phyloP scores from a whole-genome alignment of 2,113 vertebrate genomes.

The Gopherus flavomarginatus region DNA sequence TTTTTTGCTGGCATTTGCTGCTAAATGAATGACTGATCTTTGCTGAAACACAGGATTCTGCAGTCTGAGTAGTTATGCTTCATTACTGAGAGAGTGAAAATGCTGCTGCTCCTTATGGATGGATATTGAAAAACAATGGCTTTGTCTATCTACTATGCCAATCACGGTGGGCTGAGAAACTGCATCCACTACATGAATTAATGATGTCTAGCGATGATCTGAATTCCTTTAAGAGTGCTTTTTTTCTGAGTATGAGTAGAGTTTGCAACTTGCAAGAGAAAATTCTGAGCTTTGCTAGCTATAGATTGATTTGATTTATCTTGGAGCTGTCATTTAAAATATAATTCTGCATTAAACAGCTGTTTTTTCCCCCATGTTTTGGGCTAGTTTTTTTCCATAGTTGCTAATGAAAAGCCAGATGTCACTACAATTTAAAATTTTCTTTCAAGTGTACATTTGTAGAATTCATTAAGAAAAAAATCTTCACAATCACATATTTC shows the following conservation, averaged over 20 bases:
- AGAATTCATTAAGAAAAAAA: neutral
- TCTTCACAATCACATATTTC: conserved; percentile 25
- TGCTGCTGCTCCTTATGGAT: neutral
- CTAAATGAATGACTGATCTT: neutral
- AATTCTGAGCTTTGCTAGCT: conserved; percentile 25
- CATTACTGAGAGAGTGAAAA: neutral
- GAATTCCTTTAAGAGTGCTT: neutral
- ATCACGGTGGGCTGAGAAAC: fast-evolving
- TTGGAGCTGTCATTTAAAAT: conserved; percentile 21
- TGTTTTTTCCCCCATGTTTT: neutral
- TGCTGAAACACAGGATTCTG: neutral
- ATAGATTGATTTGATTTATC: conserved; percentile 15
- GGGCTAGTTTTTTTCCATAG: neutral
- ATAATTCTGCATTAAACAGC: neutral
- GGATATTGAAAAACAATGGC: neutral
- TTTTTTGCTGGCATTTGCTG: neutral
- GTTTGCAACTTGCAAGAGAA: neutral
- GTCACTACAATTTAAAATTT: neutral
- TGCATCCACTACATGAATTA: neutral
- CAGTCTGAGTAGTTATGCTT: fast-evolving
- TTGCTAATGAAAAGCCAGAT: conserved; percentile 14
- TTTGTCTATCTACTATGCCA: neutral
- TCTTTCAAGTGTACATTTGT: conserved; percentile 7
- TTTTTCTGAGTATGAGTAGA: neutral
- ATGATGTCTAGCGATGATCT: neutral